These are phyloP conservation scores for Sylvietta virens DNA, from an alignment of 2,113 vertebrate species.

Conservation along the genomic window DNA sequence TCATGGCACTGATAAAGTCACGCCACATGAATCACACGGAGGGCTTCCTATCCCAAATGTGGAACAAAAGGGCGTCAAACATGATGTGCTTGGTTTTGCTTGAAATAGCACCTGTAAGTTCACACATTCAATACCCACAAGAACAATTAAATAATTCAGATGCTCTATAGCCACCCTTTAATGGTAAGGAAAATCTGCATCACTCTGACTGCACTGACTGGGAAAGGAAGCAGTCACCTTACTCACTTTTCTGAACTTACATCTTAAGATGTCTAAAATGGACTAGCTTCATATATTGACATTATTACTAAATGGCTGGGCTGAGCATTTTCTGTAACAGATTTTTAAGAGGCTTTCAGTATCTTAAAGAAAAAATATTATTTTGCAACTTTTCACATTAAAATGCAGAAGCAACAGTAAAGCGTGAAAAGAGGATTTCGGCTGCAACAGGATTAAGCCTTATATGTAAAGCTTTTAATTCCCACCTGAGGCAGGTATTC, in stretches of 20 bases:
- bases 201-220: neutral
- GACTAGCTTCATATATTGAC: neutral
- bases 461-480: conserved; percentile 10
- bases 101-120: neutral
- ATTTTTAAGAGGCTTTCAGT: neutral
- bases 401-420: neutral
- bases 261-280: neutral
- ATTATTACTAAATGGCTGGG: neutral
- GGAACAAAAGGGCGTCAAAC: neutral
- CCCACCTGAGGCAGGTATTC: conserved; percentile 18
- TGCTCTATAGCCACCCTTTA: neutral
- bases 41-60: neutral
- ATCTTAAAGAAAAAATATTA: neutral
- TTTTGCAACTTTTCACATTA: neutral
- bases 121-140: neutral
- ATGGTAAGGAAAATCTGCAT: neutral
- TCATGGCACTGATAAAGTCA: neutral
- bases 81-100: neutral
- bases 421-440: neutral
- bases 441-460: neutral
- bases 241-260: neutral
- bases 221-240: neutral
- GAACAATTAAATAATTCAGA: neutral
- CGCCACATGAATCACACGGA: neutral
- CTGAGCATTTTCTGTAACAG: neutral